These are phyloP conservation scores for Cephalopterus ornatus DNA, from an alignment of 2,113 vertebrate genomes.

Conservation along the genomic window DNA sequence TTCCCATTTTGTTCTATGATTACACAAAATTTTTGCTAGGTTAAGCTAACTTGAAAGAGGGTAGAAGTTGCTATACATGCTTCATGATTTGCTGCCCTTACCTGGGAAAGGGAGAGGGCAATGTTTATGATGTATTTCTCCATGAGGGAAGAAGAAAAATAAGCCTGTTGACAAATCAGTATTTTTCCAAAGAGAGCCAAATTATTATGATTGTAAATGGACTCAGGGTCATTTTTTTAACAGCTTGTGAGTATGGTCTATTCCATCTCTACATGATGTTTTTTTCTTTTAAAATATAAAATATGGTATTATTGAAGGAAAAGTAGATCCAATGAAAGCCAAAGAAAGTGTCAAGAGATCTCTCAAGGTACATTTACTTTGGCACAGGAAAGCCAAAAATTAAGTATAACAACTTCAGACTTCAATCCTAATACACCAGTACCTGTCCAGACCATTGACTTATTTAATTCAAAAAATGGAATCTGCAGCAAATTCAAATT, in stretches of 20 bases:
- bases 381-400: neutral
- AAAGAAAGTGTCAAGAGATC: neutral
- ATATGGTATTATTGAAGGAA: neutral
- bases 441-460: neutral
- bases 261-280: neutral
- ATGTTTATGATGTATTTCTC: neutral
- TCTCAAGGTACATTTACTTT: neutral
- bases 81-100: neutral
- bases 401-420: neutral
- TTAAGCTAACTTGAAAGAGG: neutral
- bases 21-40: neutral
- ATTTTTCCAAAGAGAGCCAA: neutral
- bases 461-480: neutral
- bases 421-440: neutral
- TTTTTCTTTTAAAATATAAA: neutral
- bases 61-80: neutral
- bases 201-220: neutral
- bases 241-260: neutral
- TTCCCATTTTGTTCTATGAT: neutral
- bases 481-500: neutral
- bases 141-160: neutral
- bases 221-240: neutral
- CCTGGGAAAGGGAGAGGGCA: neutral
- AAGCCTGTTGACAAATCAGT: neutral
- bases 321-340: neutral